Evolutionary conservation across 2,888 invertebrate species (phyloP).

Genomic region (Drosophila lacicola): DNA sequence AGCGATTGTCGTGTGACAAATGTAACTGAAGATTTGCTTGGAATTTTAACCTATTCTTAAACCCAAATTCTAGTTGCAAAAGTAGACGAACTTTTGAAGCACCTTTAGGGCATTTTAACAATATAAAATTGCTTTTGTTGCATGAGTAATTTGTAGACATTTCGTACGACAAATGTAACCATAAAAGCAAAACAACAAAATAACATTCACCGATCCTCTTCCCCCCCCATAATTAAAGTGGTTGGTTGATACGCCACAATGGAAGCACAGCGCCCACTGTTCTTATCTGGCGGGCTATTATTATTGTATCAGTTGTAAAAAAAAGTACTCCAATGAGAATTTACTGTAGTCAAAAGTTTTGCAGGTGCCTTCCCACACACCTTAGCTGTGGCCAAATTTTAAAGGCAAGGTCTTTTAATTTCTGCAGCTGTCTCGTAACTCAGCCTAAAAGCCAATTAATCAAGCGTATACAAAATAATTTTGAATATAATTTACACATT

Average conservation of each 20-base stretch:
- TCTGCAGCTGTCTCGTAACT: constrained; percentile 35
- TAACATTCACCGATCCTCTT: constrained; percentile 4
- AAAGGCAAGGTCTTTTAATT: constrained; percentile 10
- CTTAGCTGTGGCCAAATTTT: background rate
- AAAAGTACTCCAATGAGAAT: constrained; percentile 3
- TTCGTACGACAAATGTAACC: constrained; percentile 2
- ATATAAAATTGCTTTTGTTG: constrained; percentile 3
- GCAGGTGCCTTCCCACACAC: background rate
- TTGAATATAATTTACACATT: constrained; percentile 52
- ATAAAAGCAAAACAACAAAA: background rate
- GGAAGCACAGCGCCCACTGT: background rate
- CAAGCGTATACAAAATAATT: constrained; percentile 39
- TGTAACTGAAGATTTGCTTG: constrained; percentile 5
- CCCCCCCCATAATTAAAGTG: constrained; percentile 14
- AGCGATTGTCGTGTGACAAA: constrained; percentile 24
- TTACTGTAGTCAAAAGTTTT: constrained; percentile 9
- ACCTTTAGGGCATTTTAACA: background rate
- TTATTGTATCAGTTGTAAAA: constrained; percentile 20
- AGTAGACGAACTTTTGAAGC: background rate
- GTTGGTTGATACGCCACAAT: constrained; percentile 25
- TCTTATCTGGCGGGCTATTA: constrained; percentile 23
- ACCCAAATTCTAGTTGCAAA: background rate
- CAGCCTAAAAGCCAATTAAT: constrained; percentile 59
- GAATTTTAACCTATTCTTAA: constrained; percentile 4
- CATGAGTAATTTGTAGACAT: constrained; percentile 7